Conservation (phyloP, 2,888 invertebrate species). For the Ceriagrion tenellum region DNA sequence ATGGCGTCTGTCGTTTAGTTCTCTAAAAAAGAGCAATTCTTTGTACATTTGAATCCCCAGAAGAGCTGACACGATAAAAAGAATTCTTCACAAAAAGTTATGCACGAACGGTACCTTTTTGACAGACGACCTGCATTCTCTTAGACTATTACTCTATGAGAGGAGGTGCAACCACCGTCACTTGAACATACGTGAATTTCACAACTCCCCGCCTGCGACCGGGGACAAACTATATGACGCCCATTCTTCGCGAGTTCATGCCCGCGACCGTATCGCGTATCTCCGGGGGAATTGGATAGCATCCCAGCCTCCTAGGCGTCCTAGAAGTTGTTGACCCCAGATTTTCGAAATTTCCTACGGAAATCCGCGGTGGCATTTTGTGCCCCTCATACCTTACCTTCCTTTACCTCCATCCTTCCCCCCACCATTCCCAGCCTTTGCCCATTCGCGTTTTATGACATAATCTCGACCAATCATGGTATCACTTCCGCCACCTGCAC, state of each 20-base stretch:
- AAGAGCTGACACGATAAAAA: background rate
- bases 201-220: background rate
- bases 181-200: background rate
- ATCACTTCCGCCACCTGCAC: background rate
- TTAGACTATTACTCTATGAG: background rate
- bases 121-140: background rate
- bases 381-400: background rate
- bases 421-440: background rate
- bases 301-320: background rate
- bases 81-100: background rate
- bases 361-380: background rate
- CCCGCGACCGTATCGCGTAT: background rate
- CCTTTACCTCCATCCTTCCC: too few relatives aligned
- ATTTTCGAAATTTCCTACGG: background rate
- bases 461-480: background rate
- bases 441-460: background rate
- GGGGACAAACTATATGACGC: background rate
- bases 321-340: background rate
- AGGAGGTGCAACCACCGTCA: background rate
- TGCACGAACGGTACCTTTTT: background rate
- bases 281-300: background rate
- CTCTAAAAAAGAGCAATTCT: background rate
- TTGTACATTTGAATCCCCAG: background rate
- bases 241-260: background rate
- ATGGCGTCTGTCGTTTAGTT: background rate